These are phyloP conservation scores for Zosterops pallidus DNA, from an alignment of 2,113 vertebrate genomes.

Conservation along the genomic window DNA sequence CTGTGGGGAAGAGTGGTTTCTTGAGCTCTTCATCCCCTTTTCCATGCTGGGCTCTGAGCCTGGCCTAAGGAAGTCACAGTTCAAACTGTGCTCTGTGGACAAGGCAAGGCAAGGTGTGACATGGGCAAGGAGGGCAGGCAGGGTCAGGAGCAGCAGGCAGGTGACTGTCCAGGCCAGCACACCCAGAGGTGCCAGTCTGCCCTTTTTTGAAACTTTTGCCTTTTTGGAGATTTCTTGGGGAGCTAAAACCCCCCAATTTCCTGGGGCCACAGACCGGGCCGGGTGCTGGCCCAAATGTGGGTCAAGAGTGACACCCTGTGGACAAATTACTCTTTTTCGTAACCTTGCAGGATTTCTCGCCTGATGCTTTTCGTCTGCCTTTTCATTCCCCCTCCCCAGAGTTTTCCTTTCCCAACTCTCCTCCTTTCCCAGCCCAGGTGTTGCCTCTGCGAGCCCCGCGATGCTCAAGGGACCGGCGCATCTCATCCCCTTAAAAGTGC, in stretches of 20 bases:
- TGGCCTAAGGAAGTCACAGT: rapidly evolving
- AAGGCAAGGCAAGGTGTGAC: too few species aligned
- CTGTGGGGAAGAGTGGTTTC: neutral
- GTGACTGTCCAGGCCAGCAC: neutral
- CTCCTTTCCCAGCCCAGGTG: neutral
- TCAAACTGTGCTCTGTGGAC: neutral
- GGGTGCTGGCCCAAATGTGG: constrained; percentile 42
- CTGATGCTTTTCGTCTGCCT: neutral
- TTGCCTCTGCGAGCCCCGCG: neutral
- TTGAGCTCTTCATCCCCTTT: neutral
- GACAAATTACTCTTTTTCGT: constrained; percentile 23
- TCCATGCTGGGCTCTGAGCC: neutral
- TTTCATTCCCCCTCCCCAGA: neutral
- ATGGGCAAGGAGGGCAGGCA: rapidly evolving
- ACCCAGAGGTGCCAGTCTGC: neutral
- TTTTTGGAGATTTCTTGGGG: neutral
- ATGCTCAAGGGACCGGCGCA: neutral
- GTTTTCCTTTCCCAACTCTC: neutral
- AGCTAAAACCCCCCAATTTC: neutral
- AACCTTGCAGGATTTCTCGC: neutral
- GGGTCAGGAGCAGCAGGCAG: neutral
- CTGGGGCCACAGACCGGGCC: neutral
- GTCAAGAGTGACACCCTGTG: constrained; percentile 82
- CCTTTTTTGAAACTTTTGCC: neutral
- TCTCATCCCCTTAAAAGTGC: neutral